Base-by-base conservation (phyloP, 2,888 invertebrate species). In the Erynnis tages region DNA sequence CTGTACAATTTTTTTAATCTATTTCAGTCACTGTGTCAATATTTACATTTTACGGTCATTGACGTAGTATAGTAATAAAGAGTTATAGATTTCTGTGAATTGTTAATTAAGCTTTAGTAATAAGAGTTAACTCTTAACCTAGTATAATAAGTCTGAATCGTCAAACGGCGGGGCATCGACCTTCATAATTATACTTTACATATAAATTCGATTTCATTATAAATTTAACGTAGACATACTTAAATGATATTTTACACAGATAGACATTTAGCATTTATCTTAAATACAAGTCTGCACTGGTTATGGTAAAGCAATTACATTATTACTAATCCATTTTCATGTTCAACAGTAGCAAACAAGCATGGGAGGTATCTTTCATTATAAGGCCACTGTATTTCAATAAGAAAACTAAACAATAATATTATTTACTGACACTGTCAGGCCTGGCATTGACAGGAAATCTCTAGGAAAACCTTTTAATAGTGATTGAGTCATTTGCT, bases 121-220 rank as follows among this genome's bases (percentile, higher is more conserved):
- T 58, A 44, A 57, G 56, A 30, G 23, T 59, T 54, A 59, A 61
- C 60, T 54, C 58, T 59, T 60, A 59, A 34, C 46, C 54, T 58
- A 59, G 27, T 38, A 50, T 44, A n/a, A n/a, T n/a, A 54, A 50
- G 54, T 54, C 54, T 49, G 58, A 54, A 53, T 56, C 43, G 35
- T 57, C 43, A 56, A 40, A 53, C 53, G 52, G 32, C 47, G 46
- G 54, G 47, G 53, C 60, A 58, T 58, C 58, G 56, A 59, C 29
- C 55, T 58, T 58, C 38, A 38, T 17, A 29, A 25, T 14, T 27
- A n/a, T n/a, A n/a, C n/a, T 34, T 43, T 13, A 35, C 27, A 1
- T 17, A 49, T 41, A 43, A 50, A 50, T 34, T 50, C 34, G 27
- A 17, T 41, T 17, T 17, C 13, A 32, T 17, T 13, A 14, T 11